A percentile compares a stretch with the other conserved stretches of the same genome.
phyloP scores from a whole-genome alignment of 2,797 vertebrate species.

The Silurus aristotelis region DNA sequence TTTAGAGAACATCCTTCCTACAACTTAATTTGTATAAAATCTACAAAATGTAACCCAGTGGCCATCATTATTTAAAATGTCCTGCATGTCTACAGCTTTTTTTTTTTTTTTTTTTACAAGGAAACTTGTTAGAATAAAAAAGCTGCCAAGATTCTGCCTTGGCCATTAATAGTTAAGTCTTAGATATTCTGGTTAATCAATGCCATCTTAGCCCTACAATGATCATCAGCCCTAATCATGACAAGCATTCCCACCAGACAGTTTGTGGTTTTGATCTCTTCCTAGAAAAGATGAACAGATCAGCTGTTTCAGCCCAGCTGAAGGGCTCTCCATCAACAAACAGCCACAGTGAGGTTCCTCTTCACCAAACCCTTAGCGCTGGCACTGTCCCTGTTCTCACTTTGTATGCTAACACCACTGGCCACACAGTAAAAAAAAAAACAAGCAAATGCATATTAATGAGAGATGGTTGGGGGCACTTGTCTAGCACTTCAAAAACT shows the following conservation, averaged over 20 bases:
- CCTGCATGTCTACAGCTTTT: neutral
- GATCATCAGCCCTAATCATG: constrained; percentile 7
- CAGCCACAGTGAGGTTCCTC: constrained; percentile 26
- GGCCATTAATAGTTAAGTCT: neutral
- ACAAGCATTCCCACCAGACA: neutral
- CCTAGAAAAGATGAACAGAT: constrained; percentile 23
- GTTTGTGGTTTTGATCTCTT: constrained; percentile 28
- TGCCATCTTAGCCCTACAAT: neutral
- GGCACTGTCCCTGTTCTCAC: constrained; percentile 22
- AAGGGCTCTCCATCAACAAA: constrained; percentile 40
- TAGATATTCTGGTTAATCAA: constrained; percentile 5
- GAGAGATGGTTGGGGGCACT: constrained; percentile 22
- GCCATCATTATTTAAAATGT: neutral
- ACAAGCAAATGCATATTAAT: constrained; percentile 37
- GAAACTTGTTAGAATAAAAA: neutral
- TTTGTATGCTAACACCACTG: constrained; percentile 3
- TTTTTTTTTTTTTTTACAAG: too few species aligned
- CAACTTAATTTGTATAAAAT: neutral
- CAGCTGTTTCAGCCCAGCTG: constrained; percentile 27
- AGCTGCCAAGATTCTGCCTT: neutral
- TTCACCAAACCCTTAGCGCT: constrained; percentile 17
- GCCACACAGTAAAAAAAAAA: neutral
- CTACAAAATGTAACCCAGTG: neutral
- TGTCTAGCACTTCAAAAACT: constrained; percentile 34
- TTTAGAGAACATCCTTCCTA: neutral